A percentile compares a stretch with the other conserved stretches of the same genome.
phyloP scores from a whole-genome alignment of 1,140 invertebrate genomes.

The Ganaspis sp. region DNA sequence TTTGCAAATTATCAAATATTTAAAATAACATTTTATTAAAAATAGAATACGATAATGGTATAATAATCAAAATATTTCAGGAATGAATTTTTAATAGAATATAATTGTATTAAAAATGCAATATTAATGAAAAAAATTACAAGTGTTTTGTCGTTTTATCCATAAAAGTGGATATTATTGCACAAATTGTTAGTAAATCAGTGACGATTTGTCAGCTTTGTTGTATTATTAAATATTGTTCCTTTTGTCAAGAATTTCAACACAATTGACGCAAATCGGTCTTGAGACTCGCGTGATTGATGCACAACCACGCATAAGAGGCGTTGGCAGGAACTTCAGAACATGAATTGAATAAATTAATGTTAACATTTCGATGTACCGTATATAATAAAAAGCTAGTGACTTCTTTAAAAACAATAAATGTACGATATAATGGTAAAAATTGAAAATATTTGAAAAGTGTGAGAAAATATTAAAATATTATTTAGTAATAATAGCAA shows the following conservation, averaged over 20 bases:
- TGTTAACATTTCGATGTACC: not conserved
- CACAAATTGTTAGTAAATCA: not conserved
- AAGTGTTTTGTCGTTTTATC: not conserved
- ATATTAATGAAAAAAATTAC: too few species aligned
- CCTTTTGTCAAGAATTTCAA: constrained; percentile 2
- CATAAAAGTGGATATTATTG: not conserved
- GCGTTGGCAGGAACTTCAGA: constrained; percentile 9
- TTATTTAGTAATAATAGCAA: too few species aligned
- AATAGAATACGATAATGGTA: too few species aligned
- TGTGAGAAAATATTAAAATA: too few species aligned
- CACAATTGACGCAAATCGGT: constrained; percentile 8
- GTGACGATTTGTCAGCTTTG: not conserved
- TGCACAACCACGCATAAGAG: constrained; percentile 18
- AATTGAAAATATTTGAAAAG: too few species aligned
- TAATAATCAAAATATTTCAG: too few species aligned
- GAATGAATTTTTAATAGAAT: too few species aligned
- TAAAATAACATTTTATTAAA: too few species aligned
- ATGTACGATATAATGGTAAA: not conserved
- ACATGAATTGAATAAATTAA: constrained; percentile 21
- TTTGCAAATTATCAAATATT: too few species aligned
- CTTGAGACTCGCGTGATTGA: constrained; percentile 11
- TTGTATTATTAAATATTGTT: not conserved
- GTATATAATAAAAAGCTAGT: not conserved
- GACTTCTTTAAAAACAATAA: not conserved
- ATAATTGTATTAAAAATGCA: too few species aligned